phyloP scores from a whole-genome alignment of 2,888 invertebrate species.

The Blastobasis lacticolella region DNA sequence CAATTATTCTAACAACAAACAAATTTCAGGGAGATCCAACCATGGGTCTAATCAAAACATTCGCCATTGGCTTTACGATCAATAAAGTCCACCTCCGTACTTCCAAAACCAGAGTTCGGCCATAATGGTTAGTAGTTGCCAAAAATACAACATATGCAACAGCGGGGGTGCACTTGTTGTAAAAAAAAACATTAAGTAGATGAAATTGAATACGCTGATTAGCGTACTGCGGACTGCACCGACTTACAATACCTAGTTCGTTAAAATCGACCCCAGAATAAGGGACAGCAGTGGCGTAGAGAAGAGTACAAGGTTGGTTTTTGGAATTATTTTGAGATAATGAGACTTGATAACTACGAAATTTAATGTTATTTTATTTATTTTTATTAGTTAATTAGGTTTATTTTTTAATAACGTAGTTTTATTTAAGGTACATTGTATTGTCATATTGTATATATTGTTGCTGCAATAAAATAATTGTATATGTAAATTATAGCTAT shows the following conservation, averaged over 20 bases:
- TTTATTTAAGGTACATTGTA: too few relatives aligned
- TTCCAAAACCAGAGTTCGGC: conserved; percentile 16
- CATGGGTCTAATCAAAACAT: too few relatives aligned
- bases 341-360: too few relatives aligned
- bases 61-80: conserved; percentile 15
- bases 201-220: conserved; percentile 66
- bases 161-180: conserved; percentile 52
- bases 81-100: conserved; percentile 7
- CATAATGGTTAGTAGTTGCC: conserved; percentile 10
- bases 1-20: too few relatives aligned
- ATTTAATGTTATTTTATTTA: too few relatives aligned
- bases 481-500: too few relatives aligned
- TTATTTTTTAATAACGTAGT: too few relatives aligned
- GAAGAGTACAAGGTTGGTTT: conserved; percentile 1
- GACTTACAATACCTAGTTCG: conserved; percentile 50
- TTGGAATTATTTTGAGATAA: too few relatives aligned
- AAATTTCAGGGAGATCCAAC: too few relatives aligned
- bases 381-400: too few relatives aligned
- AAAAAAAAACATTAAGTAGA: conserved; percentile 49
- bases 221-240: conserved; percentile 26
- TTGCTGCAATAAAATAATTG: too few relatives aligned
- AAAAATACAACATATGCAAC: conserved; percentile 51
- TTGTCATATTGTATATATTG: too few relatives aligned
- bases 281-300: conserved; percentile 18
- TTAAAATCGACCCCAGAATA: conserved; percentile 42